These are phyloP conservation scores for Scleropages formosus DNA, from an alignment of 2,797 vertebrate genomes.

Conservation along the genomic window DNA sequence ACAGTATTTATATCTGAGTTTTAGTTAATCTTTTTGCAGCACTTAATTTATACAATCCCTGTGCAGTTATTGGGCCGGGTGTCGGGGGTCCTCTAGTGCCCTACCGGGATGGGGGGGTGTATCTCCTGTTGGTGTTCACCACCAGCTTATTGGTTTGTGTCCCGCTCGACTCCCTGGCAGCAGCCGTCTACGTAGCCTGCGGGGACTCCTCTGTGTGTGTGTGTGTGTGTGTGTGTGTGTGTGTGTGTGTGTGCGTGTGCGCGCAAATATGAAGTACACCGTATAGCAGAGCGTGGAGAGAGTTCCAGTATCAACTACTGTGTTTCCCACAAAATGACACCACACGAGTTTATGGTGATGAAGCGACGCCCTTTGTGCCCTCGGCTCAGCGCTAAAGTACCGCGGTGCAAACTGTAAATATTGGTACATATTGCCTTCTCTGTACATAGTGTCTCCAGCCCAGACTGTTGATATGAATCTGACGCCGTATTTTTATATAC, in stretches of 20 bases:
- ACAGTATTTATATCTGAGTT: conserved; percentile 89
- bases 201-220: background rate
- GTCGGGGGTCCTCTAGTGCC: background rate
- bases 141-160: too few species aligned
- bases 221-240: too few species aligned
- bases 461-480: conserved; percentile 79
- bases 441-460: conserved; percentile 78
- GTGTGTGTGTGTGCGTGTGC: too few species aligned
- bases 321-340: conserved; percentile 9
- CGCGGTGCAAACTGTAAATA: conserved; percentile 77
- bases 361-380: too few species aligned
- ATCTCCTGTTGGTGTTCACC: background rate
- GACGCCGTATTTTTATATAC: conserved; percentile 88
- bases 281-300: background rate
- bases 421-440: conserved; percentile 71
- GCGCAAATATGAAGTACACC: conserved; percentile 2
- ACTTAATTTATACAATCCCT: conserved; percentile 86
- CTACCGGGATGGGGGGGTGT: too few species aligned
- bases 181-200: background rate
- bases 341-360: conserved; percentile 28
- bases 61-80: background rate
- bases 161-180: too few species aligned
- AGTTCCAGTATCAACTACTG: background rate
- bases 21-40: conserved; percentile 70
- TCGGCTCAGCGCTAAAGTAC: too few species aligned